Base-by-base conservation (phyloP, 2,797 vertebrate species). In the Enteromius anoplus region DNA sequence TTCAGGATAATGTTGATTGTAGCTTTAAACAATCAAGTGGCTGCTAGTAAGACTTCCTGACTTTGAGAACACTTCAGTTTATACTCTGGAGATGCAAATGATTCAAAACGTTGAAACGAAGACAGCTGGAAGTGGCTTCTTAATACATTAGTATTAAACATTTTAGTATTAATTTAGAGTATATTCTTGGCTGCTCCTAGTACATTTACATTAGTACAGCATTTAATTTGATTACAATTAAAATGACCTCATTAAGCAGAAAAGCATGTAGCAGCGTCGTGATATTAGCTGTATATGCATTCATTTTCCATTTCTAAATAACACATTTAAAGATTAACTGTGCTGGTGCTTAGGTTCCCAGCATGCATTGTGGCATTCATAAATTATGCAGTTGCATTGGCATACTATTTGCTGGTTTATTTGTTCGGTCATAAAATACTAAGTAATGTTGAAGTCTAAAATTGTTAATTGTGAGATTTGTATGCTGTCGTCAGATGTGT, bases 321-420 rank as follows among this genome's bases (percentile, higher is more conserved):
- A 17, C 42, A 26, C n/a, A 71, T 47, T 23, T 71, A 71, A 26
- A 71, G n/a, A 71, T 47, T 2, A 47, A 68, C 47, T 71, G 68
- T 71, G 42, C 68, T 71, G 42, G 21, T 71, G 40, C 12, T 71
- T 42, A 68, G 37, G 9, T 42, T 68, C 65, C 65, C 34, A 68
- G 21, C 65, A 40, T 47, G 69, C 40, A 71, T 17, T 47, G 23
- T 71, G 68, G n/a, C 37, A 71, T 70, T 70, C 47, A 47, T 71
- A 26, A 12, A 71, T 47, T 45, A 47, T 71, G 40, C 69, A 45
- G 14, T 29, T 71, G 69, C 6, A 17, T 47, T 71, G 26, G n/a
- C 14, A 42, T 26, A 45, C 14, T 68, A n/a, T 68, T n/a, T 68
- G 65, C 21, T 42, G 19, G 15, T 19, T 47, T 47, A 14, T 47